Percentiles rank a stretch among this genome's conserved stretches.
phyloP scores from a whole-genome alignment of 2,113 vertebrate genomes.

The Hypanus sabinus region DNA sequence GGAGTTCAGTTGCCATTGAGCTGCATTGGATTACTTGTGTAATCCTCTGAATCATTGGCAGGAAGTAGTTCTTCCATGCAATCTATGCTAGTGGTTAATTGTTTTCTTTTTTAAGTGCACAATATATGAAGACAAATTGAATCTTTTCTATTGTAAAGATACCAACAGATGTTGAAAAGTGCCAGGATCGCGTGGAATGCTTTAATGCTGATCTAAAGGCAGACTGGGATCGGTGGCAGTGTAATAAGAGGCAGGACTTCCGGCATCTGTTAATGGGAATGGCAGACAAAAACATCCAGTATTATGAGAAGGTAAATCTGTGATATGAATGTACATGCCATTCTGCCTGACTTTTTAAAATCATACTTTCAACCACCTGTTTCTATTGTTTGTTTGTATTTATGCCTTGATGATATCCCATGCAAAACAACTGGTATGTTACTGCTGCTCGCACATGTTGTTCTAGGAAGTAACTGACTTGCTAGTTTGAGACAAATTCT shows the following conservation, averaged over 20 bases:
- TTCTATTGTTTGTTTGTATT: neutral
- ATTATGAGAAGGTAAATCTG: slow-evolving; percentile 83
- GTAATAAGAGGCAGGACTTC: slow-evolving; percentile 90
- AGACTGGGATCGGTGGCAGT: slow-evolving; percentile 97
- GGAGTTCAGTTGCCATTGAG: too few relatives aligned
- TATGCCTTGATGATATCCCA: too few relatives aligned
- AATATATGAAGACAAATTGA: neutral
- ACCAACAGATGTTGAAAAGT: slow-evolving; percentile 84
- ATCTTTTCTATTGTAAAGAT: slow-evolving; percentile 55
- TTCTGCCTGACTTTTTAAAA: neutral
- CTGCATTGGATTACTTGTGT: too few relatives aligned
- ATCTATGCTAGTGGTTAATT: too few relatives aligned
- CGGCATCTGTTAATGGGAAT: slow-evolving; percentile 84
- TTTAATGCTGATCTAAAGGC: slow-evolving; percentile 96
- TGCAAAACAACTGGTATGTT: too few relatives aligned
- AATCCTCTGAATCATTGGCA: too few relatives aligned
- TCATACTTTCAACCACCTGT: neutral
- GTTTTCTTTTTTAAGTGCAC: too few relatives aligned
- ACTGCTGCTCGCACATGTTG: too few relatives aligned
- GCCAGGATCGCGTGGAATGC: slow-evolving; percentile 89
- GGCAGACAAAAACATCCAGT: slow-evolving; percentile 90
- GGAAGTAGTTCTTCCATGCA: too few relatives aligned
- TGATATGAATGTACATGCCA: neutral
- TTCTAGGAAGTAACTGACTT: too few relatives aligned
- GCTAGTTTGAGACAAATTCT: neutral